Base-by-base conservation (phyloP, 2,113 vertebrate species). In the Callopanchax toddi region DNA sequence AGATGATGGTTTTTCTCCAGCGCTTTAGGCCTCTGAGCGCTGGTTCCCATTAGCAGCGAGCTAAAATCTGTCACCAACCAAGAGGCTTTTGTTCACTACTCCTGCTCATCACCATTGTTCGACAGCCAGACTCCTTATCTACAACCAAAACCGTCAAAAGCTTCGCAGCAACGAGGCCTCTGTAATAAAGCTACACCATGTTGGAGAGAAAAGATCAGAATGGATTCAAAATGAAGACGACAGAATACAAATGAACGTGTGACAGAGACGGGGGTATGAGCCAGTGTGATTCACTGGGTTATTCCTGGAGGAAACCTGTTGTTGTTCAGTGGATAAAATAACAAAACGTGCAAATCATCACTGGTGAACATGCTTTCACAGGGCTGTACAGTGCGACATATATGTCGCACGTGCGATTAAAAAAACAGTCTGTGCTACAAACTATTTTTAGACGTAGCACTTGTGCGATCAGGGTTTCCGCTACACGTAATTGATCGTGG, bases 11-110 rank as follows among this genome's bases (percentile, higher is more conserved):
- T 64, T 61, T 63, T 43, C 39, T 66, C 25, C 9, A 15, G 43
- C 3, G 37, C 32, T 60, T 48, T 43, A 69, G 48, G 69, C 44
- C 50, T 76, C 51, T 1, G 25, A 69, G 68, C 6, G 8, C 29
- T 56, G 61, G 50, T 60, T 55, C 51, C 71, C 62, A 78, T 82
- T 68, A 68, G 63, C 34, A 37, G 32, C 18, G 5, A 63, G 55
- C 71, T 61, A 13, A 53, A 71, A 60, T 60, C 61, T 55, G 62
- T 67, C 49, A 55, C 48, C 50, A 57, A 5, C 57, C 17, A 39
- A 56, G 68, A 52, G 26, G 50, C 64, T 70, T 74, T 74, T 72
- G 55, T 76, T 71, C 72, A 8, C 39, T 12, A 0, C 7, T 46
- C 43, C 54, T 50, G 23, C 64, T 65, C 60, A 7, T 36, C 9